Conservation (phyloP, 2,888 invertebrate species). For the Drosophila macrospina region DNA sequence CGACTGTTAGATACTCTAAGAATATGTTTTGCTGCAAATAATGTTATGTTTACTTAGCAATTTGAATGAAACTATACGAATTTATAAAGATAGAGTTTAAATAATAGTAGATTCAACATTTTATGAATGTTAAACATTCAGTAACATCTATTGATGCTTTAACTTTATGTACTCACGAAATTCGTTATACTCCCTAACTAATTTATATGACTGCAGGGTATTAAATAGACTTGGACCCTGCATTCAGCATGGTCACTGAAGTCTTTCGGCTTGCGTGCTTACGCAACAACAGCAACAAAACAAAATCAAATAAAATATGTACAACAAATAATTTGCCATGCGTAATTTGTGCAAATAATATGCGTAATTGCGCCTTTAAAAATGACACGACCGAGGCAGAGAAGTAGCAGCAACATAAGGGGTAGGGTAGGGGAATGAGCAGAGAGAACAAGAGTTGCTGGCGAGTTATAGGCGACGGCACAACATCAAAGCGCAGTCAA, state of each 20-base stretch:
- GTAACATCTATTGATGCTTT: too few species aligned
- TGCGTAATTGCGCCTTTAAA: constrained; percentile 64
- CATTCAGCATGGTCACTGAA: neutral
- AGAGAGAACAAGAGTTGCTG: constrained; percentile 8
- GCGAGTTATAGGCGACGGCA: constrained; percentile 42
- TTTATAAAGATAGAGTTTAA: too few species aligned
- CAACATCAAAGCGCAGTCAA: constrained; percentile 70
- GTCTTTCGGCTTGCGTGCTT: constrained; percentile 57
- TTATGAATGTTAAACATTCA: too few species aligned
- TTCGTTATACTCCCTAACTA: too few species aligned
- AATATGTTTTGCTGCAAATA: too few species aligned
- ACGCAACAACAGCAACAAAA: constrained; percentile 58
- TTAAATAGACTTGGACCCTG: neutral
- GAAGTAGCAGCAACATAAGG: neutral
- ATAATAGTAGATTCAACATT: too few species aligned
- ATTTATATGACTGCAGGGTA: constrained; percentile 22
- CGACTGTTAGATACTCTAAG: constrained; percentile 3
- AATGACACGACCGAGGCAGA: constrained; percentile 16
- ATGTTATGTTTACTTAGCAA: neutral
- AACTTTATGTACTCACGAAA: too few species aligned
- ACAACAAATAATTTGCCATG: constrained; percentile 72
- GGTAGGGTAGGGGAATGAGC: neutral
- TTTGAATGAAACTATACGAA: neutral
- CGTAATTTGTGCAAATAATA: constrained; percentile 82
- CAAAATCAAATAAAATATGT: constrained; percentile 60